phyloP scores from a whole-genome alignment of 2,113 vertebrate species.

The Poeciliopsis occidentalis region DNA sequence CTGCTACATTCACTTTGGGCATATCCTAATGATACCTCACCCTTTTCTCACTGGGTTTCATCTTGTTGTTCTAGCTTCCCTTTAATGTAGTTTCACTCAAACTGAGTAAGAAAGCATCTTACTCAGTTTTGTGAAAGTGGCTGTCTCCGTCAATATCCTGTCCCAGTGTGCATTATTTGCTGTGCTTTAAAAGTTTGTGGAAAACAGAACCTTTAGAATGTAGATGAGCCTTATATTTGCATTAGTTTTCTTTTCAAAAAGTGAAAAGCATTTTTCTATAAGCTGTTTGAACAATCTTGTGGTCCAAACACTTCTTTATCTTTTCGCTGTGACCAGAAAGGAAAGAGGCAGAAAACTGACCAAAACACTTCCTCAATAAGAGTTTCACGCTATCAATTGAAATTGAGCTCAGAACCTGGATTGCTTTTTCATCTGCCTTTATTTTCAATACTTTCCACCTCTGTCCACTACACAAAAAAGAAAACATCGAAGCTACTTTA shows the following conservation, averaged over 20 bases:
- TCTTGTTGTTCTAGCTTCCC: no score
- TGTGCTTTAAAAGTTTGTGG: background rate
- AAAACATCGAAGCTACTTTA: conserved; percentile 45
- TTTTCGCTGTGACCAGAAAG: conserved; percentile 22
- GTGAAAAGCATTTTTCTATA: background rate
- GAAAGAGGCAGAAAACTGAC: background rate
- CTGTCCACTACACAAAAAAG: conserved; percentile 28
- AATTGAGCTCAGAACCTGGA: conserved; percentile 17
- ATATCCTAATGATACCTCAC: no score
- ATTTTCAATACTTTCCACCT: conserved; percentile 39
- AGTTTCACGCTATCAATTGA: conserved; percentile 27
- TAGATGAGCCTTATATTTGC: conserved; percentile 10
- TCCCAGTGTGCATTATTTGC: no score
- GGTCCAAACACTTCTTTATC: conserved; percentile 17
- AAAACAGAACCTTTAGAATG: background rate
- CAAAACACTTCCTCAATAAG: conserved; percentile 16
- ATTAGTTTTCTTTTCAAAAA: background rate
- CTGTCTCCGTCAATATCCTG: no score
- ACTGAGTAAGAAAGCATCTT: no score
- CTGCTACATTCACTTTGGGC: no score
- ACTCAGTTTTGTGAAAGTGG: no score
- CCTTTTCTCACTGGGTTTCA: no score
- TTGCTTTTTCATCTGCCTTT: conserved; percentile 33
- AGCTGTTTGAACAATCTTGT: background rate
- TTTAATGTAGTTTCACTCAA: no score